Evolutionary conservation across 2,113 vertebrate genomes (phyloP).

Genomic region (Glaucomys volans): DNA sequence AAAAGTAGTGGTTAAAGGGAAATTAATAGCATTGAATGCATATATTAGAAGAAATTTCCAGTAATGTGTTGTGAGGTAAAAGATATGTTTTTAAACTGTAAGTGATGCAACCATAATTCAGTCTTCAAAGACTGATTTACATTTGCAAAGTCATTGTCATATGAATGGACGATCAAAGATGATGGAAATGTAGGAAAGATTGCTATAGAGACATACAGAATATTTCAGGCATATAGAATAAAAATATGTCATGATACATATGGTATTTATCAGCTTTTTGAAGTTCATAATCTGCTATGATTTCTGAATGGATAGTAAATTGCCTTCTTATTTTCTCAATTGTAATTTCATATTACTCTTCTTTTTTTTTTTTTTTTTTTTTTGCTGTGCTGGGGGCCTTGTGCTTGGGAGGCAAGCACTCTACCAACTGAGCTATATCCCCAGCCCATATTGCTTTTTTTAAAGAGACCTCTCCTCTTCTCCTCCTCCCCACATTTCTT

Average conservation of each 20-base stretch:
- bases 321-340: neutral
- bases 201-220: neutral
- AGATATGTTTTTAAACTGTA: neutral
- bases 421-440: too few species aligned
- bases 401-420: too few species aligned
- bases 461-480: neutral
- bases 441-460: slow-evolving; percentile 14
- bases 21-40: neutral
- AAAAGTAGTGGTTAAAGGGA: neutral
- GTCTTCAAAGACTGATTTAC: neutral
- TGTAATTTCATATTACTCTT: neutral
- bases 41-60: slow-evolving; percentile 17
- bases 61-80: neutral
- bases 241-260: neutral
- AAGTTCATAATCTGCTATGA: neutral
- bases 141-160: neutral
- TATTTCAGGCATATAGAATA: neutral
- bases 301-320: slow-evolving; percentile 40
- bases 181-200: neutral
- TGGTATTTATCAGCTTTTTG: neutral
- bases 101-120: neutral
- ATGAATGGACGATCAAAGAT: neutral
- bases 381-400: too few species aligned
- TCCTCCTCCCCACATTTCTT: neutral
- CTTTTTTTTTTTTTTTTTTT: too few species aligned